Evolutionary conservation across 2,797 vertebrate genomes (phyloP), one percentile per base, ranked within the genome.

Genomic region (Syngnathus rostellatus): DNA sequence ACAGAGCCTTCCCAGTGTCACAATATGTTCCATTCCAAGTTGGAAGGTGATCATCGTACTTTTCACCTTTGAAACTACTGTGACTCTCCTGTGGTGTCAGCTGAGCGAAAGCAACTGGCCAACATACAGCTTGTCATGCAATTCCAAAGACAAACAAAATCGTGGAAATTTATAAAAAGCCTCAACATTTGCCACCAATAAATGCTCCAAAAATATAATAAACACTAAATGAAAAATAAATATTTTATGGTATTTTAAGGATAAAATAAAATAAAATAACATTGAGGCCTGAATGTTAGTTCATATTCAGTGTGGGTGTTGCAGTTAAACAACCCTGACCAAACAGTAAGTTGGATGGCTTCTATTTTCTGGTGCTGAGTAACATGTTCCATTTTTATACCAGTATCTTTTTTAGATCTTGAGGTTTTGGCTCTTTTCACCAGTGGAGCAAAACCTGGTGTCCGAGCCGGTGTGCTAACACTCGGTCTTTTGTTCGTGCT

Each of bases 351-450:
- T 55, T 25, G 14, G 25, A 14, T 37, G 6, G 25, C 9, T 57
- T 57, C 25, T 57, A 37, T 57, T 57, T 57, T 51, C n/a, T 48
- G 54, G 31, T 58, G 55, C 55, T 58, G 55, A 58, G 55, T 58
- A 37, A 58, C 31, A 58, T 58, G 14, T 37, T 58, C 55, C 55
- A 38, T 58, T 58, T 58, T 58, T 58, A 58, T 37, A 31, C 2
- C 2, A 17, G 25, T 37, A 31, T 58, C 55, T 3, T 58, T 58
- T 58, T 58, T 38, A 37, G 55, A 11, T 37, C 38, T 6, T 58
- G 55, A 8, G 55, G 55, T 58, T 57, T 37, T 37, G 55, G 25
- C 55, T 1, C 31, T 16, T 58, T 21, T n/a, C 10, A 21, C 8
- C n/a, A 53, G 50, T 21, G 50, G 55, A 7, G 55, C 55, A 37